Percentiles rank a stretch among this genome's conserved stretches.
phyloP scores from a whole-genome alignment of 2,888 invertebrate genomes.

The Clostera curtula region DNA sequence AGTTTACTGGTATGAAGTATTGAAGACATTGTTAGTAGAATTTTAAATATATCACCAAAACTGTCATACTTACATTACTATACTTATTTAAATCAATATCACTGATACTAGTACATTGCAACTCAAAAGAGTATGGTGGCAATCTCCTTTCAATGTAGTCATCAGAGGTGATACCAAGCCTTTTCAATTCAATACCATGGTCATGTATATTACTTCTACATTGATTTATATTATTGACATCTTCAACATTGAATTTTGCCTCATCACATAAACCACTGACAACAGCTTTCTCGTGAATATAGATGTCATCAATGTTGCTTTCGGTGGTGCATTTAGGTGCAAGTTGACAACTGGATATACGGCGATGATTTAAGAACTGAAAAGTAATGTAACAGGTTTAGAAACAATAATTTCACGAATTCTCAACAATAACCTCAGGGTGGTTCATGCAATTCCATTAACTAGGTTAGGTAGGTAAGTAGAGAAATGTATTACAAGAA shows the following conservation, averaged over 20 bases:
- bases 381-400: conserved; percentile 18
- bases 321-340: conserved; percentile 41
- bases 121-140: conserved; percentile 30
- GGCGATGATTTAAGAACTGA: conserved; percentile 53
- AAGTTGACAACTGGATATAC: conserved; percentile 57
- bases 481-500: too few relatives aligned
- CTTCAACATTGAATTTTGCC: not conserved
- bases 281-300: conserved; percentile 29
- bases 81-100: conserved; percentile 51
- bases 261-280: not conserved
- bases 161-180: conserved; percentile 45
- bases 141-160: conserved; percentile 54
- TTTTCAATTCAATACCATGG: conserved; percentile 37
- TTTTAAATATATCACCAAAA: conserved; percentile 1
- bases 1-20: too few relatives aligned
- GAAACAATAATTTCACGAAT: conserved; percentile 4
- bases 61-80: conserved; percentile 38
- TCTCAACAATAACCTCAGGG: conserved; percentile 14
- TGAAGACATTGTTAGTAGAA: not conserved
- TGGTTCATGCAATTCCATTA: too few relatives aligned
- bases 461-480: too few relatives aligned
- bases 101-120: conserved; percentile 42
- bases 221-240: conserved; percentile 7
- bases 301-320: conserved; percentile 40
- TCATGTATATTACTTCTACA: conserved; percentile 14